Conservation (phyloP, 1,140 invertebrate genomes). For the Zaprionus davidi region DNA sequence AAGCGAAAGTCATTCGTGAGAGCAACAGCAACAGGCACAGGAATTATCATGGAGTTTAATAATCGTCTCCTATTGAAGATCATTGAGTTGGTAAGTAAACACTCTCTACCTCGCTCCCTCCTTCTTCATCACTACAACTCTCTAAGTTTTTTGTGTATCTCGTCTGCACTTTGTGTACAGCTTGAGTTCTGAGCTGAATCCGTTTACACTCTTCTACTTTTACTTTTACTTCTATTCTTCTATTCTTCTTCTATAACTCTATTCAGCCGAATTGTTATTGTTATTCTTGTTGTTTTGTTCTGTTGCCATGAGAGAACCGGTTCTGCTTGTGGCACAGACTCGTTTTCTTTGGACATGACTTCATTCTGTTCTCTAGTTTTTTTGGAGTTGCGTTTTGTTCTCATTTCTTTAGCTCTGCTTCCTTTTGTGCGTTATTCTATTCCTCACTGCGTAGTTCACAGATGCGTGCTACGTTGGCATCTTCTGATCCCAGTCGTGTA, state of each 20-base stretch:
- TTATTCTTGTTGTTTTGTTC: constrained; percentile 10
- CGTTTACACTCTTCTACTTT: background rate
- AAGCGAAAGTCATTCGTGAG: constrained; percentile 22
- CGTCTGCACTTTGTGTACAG: background rate
- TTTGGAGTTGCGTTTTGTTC: constrained; percentile 15
- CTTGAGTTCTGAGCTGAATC: background rate
- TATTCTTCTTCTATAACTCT: background rate
- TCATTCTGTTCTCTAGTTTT: constrained; percentile 31
- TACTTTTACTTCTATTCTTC: background rate
- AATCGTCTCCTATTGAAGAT: constrained; percentile 81
- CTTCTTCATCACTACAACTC: background rate
- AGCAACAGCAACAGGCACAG: background rate
- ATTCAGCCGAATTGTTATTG: background rate
- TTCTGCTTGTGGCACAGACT: constrained; percentile 20
- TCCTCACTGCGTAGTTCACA: constrained; percentile 36
- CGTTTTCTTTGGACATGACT: constrained; percentile 53
- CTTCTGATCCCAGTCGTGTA: constrained; percentile 25
- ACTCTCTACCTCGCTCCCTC: background rate
- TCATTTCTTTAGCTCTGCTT: constrained; percentile 9
- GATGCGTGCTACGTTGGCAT: constrained; percentile 11
- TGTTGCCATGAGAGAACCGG: constrained; percentile 19
- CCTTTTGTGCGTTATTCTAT: constrained; percentile 5
- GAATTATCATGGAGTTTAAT: constrained; percentile 72
- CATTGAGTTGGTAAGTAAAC: constrained; percentile 77
- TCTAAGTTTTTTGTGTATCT: background rate